Evolutionary conservation across 2,888 invertebrate genomes (phyloP), one percentile per base, ranked within the genome.

Genomic region (Tryphoninae sp.): DNA sequence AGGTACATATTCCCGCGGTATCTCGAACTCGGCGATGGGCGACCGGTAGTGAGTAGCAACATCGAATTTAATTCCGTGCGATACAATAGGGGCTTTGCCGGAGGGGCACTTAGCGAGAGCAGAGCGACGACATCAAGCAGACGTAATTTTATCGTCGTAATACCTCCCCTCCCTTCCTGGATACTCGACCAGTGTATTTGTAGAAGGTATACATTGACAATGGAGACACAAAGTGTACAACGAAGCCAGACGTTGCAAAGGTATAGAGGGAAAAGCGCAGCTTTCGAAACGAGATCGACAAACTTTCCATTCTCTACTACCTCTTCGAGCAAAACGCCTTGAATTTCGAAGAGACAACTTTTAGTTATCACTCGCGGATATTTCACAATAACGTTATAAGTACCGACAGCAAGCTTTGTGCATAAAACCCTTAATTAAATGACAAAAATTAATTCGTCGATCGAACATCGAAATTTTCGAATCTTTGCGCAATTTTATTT

Each of bases 41-140:
- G 77, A 26, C 51, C 59, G 19, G n/a, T 19, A 72, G 78, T 22
- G 58, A 71, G 23, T 71, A 42, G 78, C 76, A 72, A 61, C 72
- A 55, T 26, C 22, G 76, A 75, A 76, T 76, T 72, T 80, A 71
- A 72, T 80, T 76, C 45, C 67, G 2, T 53, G 16, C 40, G 51
- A 51, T 69, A 80, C 74, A 74, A 74, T 74, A 45, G 11, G 76
- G 61, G 69, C 71, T 61, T 65, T n/a, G 65, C 76, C 71, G 4
- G 71, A 53, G 65, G 65, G 59, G 76, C 80, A 80, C 75, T 80
- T 61, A 72, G 76, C 51, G 22, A 77, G 69, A 77, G 40, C 7
- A 69, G 69, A 23, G 68, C 40, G 68, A 58, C 53, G 42, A 26
- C 53, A 26, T 49, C 71, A 61, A 59, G 49, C 64, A 73, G 61